phyloP scores from a whole-genome alignment of 2,797 vertebrate genomes.

The Paratrypauchen microcephalus region DNA sequence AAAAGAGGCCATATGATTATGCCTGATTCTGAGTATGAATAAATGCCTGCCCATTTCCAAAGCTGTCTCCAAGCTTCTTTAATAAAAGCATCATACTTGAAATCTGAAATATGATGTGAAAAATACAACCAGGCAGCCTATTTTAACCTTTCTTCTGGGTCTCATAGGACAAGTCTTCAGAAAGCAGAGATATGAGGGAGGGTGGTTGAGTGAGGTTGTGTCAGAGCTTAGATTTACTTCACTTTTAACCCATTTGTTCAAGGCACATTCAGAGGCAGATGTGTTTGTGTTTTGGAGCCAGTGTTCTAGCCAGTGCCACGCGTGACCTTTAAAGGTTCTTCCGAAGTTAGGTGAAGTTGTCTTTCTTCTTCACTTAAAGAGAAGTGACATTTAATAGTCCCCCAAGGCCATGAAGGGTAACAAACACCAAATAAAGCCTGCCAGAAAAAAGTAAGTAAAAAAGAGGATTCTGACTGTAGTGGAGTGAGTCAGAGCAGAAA shows the following conservation, averaged over 20 bases:
- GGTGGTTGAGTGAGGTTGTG: not conserved
- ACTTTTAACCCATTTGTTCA: constrained; percentile 29
- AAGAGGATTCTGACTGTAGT: constrained; percentile 30
- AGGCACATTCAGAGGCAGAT: constrained; percentile 12
- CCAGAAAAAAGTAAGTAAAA: constrained; percentile 60
- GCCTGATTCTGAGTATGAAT: not conserved
- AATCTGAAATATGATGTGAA: constrained; percentile 59
- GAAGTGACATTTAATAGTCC: constrained; percentile 82
- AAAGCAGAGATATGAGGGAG: constrained; percentile 5
- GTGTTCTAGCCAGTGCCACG: constrained; percentile 59
- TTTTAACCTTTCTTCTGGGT: constrained; percentile 15
- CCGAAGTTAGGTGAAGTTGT: constrained; percentile 78
- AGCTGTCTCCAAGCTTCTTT: constrained; percentile 50
- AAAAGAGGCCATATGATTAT: constrained; percentile 21
- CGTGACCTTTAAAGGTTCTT: constrained; percentile 78
- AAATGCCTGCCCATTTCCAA: constrained; percentile 33
- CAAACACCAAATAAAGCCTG: constrained; percentile 79
- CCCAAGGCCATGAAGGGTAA: constrained; percentile 77
- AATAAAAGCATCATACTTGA: constrained; percentile 69
- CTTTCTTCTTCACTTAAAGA: constrained; percentile 78
- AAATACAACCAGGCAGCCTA: constrained; percentile 23
- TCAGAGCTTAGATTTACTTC: constrained; percentile 25
- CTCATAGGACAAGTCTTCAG: constrained; percentile 10
- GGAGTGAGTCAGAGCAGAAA: constrained; percentile 19
- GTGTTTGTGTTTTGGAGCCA: constrained; percentile 14